phyloP scores from a whole-genome alignment of 2,888 invertebrate species.

The Morpho deidamia region DNA sequence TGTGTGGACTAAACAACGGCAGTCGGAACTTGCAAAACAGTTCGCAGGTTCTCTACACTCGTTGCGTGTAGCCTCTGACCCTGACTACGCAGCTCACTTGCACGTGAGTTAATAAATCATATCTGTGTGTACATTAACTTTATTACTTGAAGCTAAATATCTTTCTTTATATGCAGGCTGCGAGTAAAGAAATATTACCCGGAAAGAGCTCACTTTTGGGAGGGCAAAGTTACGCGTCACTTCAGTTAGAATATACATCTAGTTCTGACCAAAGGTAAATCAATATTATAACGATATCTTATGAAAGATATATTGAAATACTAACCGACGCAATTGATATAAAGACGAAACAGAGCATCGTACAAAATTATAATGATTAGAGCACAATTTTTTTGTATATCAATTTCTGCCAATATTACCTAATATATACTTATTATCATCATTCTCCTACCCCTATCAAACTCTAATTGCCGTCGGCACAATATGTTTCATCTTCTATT shows the following conservation, averaged over 20 bases:
- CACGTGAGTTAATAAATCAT: slow-evolving; percentile 36
- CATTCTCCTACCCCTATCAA: too few relatives aligned
- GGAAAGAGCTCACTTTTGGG: slow-evolving; percentile 60
- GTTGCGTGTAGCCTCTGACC: slow-evolving; percentile 76
- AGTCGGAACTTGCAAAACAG: slow-evolving; percentile 79
- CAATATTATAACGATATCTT: too few relatives aligned
- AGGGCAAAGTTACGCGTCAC: slow-evolving; percentile 53
- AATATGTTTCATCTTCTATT: background rate
- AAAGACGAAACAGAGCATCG: too few relatives aligned
- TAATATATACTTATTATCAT: too few relatives aligned
- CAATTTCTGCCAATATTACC: too few relatives aligned
- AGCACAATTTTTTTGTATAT: too few relatives aligned
- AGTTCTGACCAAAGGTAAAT: slow-evolving; percentile 64
- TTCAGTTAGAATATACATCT: slow-evolving; percentile 65
- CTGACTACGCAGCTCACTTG: slow-evolving; percentile 64
- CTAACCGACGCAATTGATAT: too few relatives aligned
- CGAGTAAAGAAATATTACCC: slow-evolving; percentile 63
- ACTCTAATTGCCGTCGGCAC: too few relatives aligned
- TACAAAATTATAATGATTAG: too few relatives aligned
- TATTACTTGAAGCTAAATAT: too few relatives aligned
- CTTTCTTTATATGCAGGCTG: slow-evolving; percentile 36
- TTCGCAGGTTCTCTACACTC: slow-evolving; percentile 79
- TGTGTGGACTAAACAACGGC: slow-evolving; percentile 81
- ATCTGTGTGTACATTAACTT: too few relatives aligned
- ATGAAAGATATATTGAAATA: too few relatives aligned